Conservation (phyloP, 2,888 invertebrate genomes). For the Aleiodes leptofemur region DNA sequence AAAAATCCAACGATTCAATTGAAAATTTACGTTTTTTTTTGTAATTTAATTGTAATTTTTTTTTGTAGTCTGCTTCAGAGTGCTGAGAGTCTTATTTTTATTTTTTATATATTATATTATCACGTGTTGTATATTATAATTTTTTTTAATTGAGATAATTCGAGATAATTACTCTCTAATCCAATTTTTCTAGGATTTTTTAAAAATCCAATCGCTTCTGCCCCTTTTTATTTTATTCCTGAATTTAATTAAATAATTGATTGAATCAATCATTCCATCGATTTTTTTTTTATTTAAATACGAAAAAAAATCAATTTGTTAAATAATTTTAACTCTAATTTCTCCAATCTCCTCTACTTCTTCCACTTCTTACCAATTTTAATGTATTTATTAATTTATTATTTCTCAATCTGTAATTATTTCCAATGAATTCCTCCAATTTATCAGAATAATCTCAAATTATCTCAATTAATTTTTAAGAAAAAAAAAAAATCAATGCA, state of each 20-base stretch:
- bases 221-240: too few species aligned
- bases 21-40: neutral
- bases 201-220: too few species aligned
- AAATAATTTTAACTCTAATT: too few species aligned
- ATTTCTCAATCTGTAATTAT: neutral
- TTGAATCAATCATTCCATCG: too few species aligned
- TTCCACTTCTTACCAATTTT: too few species aligned
- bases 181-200: too few species aligned
- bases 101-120: slow-evolving; percentile 23
- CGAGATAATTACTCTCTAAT: neutral
- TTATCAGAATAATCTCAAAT: slow-evolving; percentile 6
- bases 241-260: too few species aligned
- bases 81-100: slow-evolving; percentile 17
- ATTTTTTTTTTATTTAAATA: too few species aligned
- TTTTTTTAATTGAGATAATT: slow-evolving; percentile 1
- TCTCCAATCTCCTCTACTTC: too few species aligned
- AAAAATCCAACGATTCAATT: neutral
- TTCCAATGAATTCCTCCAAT: neutral
- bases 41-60: neutral
- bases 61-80: slow-evolving; percentile 1
- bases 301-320: too few species aligned
- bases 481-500: slow-evolving; percentile 10
- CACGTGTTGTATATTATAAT: slow-evolving; percentile 6
- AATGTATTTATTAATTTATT: too few species aligned
- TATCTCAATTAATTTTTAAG: neutral